phyloP scores from a whole-genome alignment of 2,113 vertebrate genomes.

The Gallinago jamesoni region DNA sequence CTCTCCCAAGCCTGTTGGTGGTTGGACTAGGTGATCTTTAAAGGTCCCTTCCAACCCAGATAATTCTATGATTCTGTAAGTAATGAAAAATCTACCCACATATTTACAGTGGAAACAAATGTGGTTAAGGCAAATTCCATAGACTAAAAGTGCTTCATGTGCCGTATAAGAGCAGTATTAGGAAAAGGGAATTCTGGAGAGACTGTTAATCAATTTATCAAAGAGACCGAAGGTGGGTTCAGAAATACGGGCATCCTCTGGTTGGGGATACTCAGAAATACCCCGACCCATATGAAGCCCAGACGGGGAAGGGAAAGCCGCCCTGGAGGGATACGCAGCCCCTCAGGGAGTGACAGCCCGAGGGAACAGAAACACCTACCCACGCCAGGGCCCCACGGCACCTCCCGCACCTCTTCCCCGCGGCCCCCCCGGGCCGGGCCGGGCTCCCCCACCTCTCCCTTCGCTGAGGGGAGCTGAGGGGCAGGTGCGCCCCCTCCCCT shows the following conservation, averaged over 20 bases:
- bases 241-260: neutral
- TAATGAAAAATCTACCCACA: no score
- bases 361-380: rapidly evolving
- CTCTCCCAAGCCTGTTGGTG: neutral
- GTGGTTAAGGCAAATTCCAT: neutral
- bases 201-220: no score
- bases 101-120: neutral
- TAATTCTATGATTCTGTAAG: no score
- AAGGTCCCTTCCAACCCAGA: no score
- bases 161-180: neutral
- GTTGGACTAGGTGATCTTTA: no score
- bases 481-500: neutral
- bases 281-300: neutral
- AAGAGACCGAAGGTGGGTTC: neutral
- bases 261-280: rapidly evolving
- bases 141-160: neutral
- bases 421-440: neutral
- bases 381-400: rapidly evolving
- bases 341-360: neutral
- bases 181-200: neutral
- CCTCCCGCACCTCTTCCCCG: rapidly evolving
- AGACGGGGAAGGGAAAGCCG: neutral
- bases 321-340: rapidly evolving
- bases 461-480: rapidly evolving
- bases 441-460: neutral